Percentiles rank a stretch among this genome's conserved stretches.
phyloP scores from a whole-genome alignment of 2,888 invertebrate species.

The Galeopsomyia nigrocyanea region DNA sequence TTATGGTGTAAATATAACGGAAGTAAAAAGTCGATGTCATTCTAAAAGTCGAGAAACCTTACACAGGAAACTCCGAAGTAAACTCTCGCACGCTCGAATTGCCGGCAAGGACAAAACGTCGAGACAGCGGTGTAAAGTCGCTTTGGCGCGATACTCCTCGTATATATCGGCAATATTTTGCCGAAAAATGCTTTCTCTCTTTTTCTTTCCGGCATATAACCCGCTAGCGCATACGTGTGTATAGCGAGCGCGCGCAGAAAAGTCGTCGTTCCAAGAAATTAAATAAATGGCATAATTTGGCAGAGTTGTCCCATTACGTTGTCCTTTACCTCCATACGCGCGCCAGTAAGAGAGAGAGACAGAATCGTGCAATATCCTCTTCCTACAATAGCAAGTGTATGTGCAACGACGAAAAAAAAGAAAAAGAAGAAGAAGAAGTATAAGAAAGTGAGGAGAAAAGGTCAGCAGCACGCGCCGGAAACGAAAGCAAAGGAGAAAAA shows the following conservation, averaged over 20 bases:
- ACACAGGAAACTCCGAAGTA: too few relatives aligned
- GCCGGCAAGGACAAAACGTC: too few relatives aligned
- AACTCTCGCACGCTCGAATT: too few relatives aligned
- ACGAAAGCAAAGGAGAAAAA: constrained; percentile 2
- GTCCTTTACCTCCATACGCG: constrained; percentile 8
- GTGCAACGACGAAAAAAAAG: constrained; percentile 1
- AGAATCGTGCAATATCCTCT: constrained; percentile 54
- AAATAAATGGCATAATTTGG: constrained; percentile 66
- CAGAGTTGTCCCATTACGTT: constrained; percentile 61
- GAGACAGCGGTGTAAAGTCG: too few relatives aligned
- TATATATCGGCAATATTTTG: constrained; percentile 54
- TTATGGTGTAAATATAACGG: too few relatives aligned
- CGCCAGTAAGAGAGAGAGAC: constrained; percentile 32
- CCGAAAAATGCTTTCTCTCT: constrained; percentile 51
- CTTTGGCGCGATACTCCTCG: background rate
- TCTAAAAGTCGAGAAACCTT: too few relatives aligned
- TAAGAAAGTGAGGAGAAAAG: constrained; percentile 32
- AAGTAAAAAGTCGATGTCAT: too few relatives aligned
- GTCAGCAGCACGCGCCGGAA: background rate
- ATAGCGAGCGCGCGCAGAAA: constrained; percentile 33
- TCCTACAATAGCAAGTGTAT: constrained; percentile 19
- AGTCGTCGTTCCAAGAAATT: constrained; percentile 61
- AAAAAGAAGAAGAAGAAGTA: constrained; percentile 30
- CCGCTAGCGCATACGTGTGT: too few relatives aligned
- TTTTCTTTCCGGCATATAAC: background rate